These are phyloP conservation scores for Gallinago paraguaiae DNA, from an alignment of 2,113 vertebrate species.

Conservation along the genomic window DNA sequence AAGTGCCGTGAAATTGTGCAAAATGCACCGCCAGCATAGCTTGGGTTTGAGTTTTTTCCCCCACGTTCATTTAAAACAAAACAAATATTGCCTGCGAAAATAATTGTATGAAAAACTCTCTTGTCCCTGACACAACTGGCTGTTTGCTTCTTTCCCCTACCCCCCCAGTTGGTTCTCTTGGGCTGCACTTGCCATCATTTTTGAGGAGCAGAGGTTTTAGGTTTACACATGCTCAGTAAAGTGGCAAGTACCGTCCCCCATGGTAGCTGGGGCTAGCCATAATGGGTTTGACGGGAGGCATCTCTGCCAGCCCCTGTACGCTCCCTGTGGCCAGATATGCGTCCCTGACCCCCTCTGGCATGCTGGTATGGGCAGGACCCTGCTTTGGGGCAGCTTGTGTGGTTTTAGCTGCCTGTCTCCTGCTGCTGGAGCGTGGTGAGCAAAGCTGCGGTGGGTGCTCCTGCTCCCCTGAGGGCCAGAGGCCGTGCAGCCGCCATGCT, in stretches of 20 bases:
- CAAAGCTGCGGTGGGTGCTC: not conserved
- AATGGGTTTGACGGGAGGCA: not conserved
- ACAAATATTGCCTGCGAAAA: not conserved
- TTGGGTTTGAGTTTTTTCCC: not conserved
- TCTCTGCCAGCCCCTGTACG: not conserved
- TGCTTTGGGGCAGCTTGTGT: not conserved
- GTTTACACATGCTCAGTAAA: not conserved
- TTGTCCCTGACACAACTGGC: not conserved
- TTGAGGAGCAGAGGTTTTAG: not conserved
- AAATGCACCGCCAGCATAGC: not conserved
- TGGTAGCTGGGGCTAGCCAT: not conserved
- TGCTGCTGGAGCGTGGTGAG: not conserved
- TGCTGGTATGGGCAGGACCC: not conserved
- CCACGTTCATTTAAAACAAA: not conserved
- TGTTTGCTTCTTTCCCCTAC: not conserved
- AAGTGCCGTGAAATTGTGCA: not conserved
- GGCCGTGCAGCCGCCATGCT: fast-evolving
- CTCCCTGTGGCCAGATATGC: fast-evolving
- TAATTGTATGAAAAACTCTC: not conserved
- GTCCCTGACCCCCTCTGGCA: not conserved
- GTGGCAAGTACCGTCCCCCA: not conserved
- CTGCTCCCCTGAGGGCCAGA: not conserved
- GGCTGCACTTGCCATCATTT: not conserved
- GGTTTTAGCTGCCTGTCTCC: not conserved
- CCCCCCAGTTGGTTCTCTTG: fast-evolving